Percentiles rank a stretch among this genome's conserved stretches.
phyloP scores from a whole-genome alignment of 2,797 vertebrate genomes.

The Fratercula arctica region DNA sequence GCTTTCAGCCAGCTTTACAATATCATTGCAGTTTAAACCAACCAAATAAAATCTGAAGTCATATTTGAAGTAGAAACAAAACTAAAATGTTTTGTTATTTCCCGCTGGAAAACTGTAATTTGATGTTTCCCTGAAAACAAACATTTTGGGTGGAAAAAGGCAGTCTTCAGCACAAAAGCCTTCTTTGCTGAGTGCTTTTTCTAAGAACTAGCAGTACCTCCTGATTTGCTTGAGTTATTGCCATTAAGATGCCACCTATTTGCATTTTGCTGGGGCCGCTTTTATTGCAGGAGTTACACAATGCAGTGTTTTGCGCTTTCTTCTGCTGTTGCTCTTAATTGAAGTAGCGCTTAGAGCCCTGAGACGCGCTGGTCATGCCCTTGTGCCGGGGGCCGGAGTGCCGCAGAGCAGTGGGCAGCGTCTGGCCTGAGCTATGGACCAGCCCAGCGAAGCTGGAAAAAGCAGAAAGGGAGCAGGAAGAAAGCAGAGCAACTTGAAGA shows the following conservation, averaged over 20 bases:
- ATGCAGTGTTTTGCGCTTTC: background rate
- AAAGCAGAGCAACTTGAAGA: background rate
- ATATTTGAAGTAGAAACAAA: background rate
- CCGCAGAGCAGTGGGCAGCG: background rate
- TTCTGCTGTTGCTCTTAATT: background rate
- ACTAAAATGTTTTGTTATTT: conserved; percentile 39
- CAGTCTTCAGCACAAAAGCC: background rate
- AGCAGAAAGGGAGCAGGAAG: background rate
- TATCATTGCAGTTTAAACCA: background rate
- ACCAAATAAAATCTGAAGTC: background rate
- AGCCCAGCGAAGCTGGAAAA: background rate
- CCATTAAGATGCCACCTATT: background rate
- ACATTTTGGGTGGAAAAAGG: background rate
- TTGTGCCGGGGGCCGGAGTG: background rate
- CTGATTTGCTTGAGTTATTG: background rate
- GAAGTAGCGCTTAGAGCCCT: background rate
- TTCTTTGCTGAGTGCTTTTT: background rate
- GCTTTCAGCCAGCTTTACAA: background rate
- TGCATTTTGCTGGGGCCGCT: background rate
- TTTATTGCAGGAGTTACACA: background rate
- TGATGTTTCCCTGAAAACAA: conserved; percentile 40
- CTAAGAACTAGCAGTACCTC: background rate
- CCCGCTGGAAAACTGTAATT: conserved; percentile 43
- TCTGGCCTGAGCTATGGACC: background rate
- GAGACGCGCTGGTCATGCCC: fast-evolving